Percentiles rank a stretch among this genome's conserved stretches.
Evolutionary conservation across 2,113 vertebrate species (phyloP).

Genomic region (Macaca nemestrina): DNA sequence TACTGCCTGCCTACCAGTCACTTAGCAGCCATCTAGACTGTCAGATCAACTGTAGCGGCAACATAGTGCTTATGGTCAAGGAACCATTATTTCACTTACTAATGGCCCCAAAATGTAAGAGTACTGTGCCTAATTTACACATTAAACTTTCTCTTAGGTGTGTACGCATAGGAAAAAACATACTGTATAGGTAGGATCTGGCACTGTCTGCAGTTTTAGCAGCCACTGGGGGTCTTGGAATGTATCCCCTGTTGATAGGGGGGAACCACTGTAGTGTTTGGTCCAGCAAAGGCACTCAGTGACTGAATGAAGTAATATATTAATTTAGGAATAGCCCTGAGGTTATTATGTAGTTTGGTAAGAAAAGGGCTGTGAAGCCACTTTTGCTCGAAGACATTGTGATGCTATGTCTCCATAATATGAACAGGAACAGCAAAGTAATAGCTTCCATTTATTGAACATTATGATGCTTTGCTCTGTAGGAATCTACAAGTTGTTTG

Average conservation of each 20-base stretch:
- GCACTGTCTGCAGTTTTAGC: background rate
- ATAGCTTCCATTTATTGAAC: slow-evolving; percentile 49
- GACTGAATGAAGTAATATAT: background rate
- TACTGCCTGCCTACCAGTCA: background rate
- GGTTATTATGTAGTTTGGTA: background rate
- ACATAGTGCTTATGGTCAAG: background rate
- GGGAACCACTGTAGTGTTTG: background rate
- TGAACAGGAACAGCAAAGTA: slow-evolving; percentile 27
- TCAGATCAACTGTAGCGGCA: background rate
- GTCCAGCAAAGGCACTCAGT: background rate
- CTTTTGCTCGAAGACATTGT: background rate
- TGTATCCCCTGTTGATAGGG: background rate
- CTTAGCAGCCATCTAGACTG: background rate
- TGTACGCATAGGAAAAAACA: background rate
- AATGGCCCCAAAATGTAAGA: background rate
- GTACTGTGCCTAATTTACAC: background rate
- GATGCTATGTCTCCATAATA: slow-evolving; percentile 14
- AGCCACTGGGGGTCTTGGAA: background rate
- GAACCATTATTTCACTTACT: background rate
- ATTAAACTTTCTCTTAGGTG: background rate
- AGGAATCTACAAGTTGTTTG: slow-evolving; percentile 59
- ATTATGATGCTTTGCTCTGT: slow-evolving; percentile 15
- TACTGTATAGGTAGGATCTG: background rate
- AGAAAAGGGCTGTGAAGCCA: background rate
- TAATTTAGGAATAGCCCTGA: background rate